Evolutionary conservation across 2,797 vertebrate species (phyloP).

Genomic region (Tokudaia tokunoshimensis): DNA sequence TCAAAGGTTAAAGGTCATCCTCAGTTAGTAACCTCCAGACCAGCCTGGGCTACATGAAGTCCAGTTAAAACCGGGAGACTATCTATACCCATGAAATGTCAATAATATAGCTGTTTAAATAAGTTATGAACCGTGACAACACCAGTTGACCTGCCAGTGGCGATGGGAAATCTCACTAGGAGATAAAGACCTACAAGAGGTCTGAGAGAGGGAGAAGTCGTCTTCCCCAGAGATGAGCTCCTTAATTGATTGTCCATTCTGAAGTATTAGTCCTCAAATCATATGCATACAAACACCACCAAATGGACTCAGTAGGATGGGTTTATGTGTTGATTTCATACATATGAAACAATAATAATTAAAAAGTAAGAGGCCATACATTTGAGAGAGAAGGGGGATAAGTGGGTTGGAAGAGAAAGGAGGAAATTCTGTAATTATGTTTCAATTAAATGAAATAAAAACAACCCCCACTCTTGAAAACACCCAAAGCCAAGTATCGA

Average conservation of each 20-base stretch:
- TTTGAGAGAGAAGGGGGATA: background rate
- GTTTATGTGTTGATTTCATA: background rate
- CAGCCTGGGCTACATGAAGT: background rate
- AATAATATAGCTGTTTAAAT: background rate
- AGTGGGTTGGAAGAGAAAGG: background rate
- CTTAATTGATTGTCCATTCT: background rate
- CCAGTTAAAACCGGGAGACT: background rate
- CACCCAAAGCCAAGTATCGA: background rate
- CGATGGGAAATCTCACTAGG: background rate
- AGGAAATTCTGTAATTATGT: background rate
- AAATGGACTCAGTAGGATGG: background rate
- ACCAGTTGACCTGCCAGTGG: background rate
- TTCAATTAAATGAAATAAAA: background rate
- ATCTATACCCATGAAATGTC: background rate
- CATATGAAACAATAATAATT: background rate
- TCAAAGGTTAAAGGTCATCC: background rate
- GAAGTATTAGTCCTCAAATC: background rate
- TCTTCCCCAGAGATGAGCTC: background rate
- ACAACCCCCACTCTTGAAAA: background rate
- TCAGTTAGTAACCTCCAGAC: background rate
- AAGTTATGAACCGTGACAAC: background rate
- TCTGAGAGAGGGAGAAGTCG: background rate
- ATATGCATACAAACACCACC: background rate
- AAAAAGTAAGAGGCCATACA: background rate
- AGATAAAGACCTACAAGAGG: background rate